Conservation (phyloP, 2,797 vertebrate species). For the Astyanax mexicanus region DNA sequence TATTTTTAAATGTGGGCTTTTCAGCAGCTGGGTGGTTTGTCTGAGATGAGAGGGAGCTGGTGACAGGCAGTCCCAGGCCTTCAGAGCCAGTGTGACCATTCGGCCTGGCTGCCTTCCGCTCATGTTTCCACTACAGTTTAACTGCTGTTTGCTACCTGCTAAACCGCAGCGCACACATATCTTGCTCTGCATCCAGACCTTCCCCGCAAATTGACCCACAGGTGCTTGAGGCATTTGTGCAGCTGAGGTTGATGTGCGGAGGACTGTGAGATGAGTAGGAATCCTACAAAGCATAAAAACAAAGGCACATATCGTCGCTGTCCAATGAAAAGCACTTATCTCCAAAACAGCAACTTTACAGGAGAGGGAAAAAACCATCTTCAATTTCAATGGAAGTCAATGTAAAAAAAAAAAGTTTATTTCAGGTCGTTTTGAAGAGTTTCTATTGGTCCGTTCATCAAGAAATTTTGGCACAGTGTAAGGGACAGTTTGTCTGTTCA, state of each 20-base stretch:
- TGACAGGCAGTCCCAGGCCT: constrained; percentile 59
- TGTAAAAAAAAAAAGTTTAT: too few species aligned
- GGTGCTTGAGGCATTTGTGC: constrained; percentile 14
- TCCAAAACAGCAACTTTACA: too few species aligned
- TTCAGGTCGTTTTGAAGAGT: too few species aligned
- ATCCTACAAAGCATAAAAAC: not conserved
- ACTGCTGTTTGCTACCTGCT: constrained; percentile 66
- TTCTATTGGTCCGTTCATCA: too few species aligned
- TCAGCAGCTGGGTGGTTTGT: constrained; percentile 73
- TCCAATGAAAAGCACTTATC: too few species aligned
- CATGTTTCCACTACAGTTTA: constrained; percentile 72
- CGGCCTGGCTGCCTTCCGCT: constrained; percentile 52
- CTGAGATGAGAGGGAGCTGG: constrained; percentile 44
- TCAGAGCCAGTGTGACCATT: constrained; percentile 51
- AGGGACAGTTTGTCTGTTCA: too few species aligned
- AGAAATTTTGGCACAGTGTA: too few species aligned
- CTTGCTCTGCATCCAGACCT: constrained; percentile 29
- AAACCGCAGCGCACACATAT: constrained; percentile 50
- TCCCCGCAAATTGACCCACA: constrained; percentile 36
- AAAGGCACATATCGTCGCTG: too few species aligned
- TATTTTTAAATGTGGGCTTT: constrained; percentile 74
- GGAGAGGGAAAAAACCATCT: too few species aligned
- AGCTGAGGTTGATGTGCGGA: not conserved
- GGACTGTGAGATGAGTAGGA: not conserved
- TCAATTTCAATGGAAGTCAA: too few species aligned